Evolutionary conservation across 2,797 vertebrate genomes (phyloP), one percentile per base, ranked within the genome.

Genomic region (Cichlasoma orientale): DNA sequence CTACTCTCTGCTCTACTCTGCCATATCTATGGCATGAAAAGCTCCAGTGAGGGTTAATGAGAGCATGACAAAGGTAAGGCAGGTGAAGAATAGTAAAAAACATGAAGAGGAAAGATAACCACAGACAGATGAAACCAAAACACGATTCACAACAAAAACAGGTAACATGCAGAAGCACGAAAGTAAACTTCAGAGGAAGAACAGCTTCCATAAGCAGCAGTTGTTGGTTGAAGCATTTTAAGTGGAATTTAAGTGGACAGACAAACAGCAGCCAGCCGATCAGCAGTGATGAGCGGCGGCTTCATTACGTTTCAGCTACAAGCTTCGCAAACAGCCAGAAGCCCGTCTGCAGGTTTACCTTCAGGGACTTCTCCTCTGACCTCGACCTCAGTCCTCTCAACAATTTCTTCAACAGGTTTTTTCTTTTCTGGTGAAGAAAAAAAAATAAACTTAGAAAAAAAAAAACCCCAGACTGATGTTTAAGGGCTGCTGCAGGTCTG

Each of bases 361-460:
- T 83, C 58, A 19, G 90, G 89, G 23, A 74, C 23, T 53, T 77
- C 74, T 78, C 90, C 89, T 82, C 82, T 93, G 18, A 54, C 78
- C 80, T 63, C 66, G 18, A 90, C 66, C 16, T 81, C 66, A 57
- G 75, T 89, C 86, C 76, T 89, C 68, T 83, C 82, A 53, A 94
- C 73, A 3, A 78, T 78, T 29, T 96, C 95, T 44, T 93, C 95
- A 25, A 94, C 79, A 0, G 89, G 82, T 50, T 78, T 85, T 88
- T 80, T 93, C 47, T 82, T 81, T 82, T 79, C 95, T 95, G 89
- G 76, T 80, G 86, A 84, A 76, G 88, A 77, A 94, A 38, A 90
- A 88, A 41, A 78, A 70, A 63, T 33, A 8, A 74, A 68, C 78
- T 92, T 82, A 91, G 82, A 87, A 5, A 41, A 50, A 56, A 12